Evolutionary conservation across 23 tunicate genomes (phyloP), one percentile per base, ranked within the genome.

Genomic region (Styela plicata): DNA sequence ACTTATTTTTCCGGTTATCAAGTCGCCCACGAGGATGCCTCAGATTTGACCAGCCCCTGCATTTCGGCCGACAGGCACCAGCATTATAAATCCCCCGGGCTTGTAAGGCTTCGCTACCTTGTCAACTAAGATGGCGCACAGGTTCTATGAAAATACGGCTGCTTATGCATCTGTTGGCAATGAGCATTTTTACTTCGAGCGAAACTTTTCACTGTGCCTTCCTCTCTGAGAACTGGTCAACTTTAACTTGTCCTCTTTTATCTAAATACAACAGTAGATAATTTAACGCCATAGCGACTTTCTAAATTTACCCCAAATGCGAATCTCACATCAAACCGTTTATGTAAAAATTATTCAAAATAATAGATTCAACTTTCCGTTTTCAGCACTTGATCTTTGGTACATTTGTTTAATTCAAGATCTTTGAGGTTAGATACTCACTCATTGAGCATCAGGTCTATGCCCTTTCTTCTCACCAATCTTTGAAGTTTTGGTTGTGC

Each of bases 141-240:
- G n/a, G 62, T 82, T 82, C 21, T 69, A 34, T 24, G 85, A 63
- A 63, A 82, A 63, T 27, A 70, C 16, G 20, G 57, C 25, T 16
- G 81, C 85, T 30, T 82, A 81, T 10, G 36, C 70, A 22, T 31
- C 17, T 36, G 85, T 81, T 18, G 53, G 31, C 21, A 70, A n/a
- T 21, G 20, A 80, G 34, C 65, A 53, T 57, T 28, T 82, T 82
- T 70, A 73, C 85, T 25, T 82, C 79, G 25, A 34, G 85, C 85
- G 31, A 82, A 82, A 18, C 71, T 64, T 63, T 82, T 70, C 18
- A 33, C 65, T 30, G 69, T 1, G 2, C 79, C 66, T 36, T 44
- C 65, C 19, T 73, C 79, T 69, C 44, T 80, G 13, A 82, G 36
- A 52, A 82, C 24, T 70, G 61, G 63, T 82, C 74, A 23, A 82